A percentile compares a stretch with the other conserved stretches of the same genome.
These are phyloP conservation scores for Cygnus buccinator DNA, from an alignment of 2,113 vertebrate species.

Conservation along the genomic window DNA sequence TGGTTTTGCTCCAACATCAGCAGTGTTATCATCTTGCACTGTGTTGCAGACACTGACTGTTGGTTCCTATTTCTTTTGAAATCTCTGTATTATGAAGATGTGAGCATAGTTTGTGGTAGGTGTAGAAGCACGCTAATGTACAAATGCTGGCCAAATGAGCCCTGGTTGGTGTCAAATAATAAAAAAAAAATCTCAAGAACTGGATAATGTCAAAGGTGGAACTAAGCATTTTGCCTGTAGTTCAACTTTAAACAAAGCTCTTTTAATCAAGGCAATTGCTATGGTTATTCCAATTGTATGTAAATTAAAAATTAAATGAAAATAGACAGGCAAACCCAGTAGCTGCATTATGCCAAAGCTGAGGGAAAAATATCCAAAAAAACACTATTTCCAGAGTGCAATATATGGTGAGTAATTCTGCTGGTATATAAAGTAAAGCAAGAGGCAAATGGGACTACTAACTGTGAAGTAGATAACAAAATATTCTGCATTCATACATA, in stretches of 20 bases:
- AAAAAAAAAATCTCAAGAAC: neutral
- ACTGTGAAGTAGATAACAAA: neutral
- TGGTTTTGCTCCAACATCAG: neutral
- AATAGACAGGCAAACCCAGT: neutral
- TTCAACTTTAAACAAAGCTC: conserved; percentile 40
- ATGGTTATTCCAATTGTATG: neutral
- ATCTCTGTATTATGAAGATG: neutral
- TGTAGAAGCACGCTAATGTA: neutral
- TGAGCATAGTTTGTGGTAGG: neutral
- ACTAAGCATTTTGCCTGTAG: conserved; percentile 22
- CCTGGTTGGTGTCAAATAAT: neutral
- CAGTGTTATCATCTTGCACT: neutral
- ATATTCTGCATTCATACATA: neutral
- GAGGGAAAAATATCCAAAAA: neutral
- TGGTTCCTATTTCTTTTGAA: neutral
- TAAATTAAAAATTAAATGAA: conserved; percentile 23
- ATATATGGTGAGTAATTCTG: neutral
- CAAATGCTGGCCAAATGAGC: neutral
- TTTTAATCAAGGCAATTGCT: conserved; percentile 43
- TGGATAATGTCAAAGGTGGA: neutral
- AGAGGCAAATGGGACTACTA: neutral
- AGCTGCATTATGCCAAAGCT: neutral
- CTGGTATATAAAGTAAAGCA: neutral
- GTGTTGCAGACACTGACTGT: neutral
- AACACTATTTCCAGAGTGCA: neutral